phyloP scores from a whole-genome alignment of 1,140 invertebrate genomes.

The Ceratoteleas bidentatus region DNA sequence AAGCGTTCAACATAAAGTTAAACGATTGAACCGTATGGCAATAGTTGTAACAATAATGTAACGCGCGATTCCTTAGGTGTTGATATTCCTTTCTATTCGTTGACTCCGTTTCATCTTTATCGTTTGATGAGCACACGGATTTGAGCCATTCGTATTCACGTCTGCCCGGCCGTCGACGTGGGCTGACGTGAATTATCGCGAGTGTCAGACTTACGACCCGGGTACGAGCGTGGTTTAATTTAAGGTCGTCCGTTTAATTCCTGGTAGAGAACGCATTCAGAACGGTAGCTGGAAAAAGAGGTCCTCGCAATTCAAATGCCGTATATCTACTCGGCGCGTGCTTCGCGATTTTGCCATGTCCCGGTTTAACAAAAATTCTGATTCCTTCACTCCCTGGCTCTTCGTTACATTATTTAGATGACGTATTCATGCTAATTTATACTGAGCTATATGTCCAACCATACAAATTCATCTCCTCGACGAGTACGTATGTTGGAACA shows the following conservation, averaged over 20 bases:
- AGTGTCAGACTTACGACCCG: constrained; percentile 74
- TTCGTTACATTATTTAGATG: constrained; percentile 12
- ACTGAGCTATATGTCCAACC: not conserved
- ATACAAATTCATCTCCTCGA: not conserved
- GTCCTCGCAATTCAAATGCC: constrained; percentile 66
- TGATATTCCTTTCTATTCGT: constrained; percentile 46
- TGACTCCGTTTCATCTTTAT: constrained; percentile 69
- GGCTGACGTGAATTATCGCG: constrained; percentile 77
- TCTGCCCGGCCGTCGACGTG: constrained; percentile 70
- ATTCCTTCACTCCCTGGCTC: constrained; percentile 27
- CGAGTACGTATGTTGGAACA: no score
- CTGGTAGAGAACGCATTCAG: constrained; percentile 74
- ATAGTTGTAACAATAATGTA: no score
- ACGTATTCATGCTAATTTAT: constrained; percentile 17
- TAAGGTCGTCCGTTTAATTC: constrained; percentile 78
- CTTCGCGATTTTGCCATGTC: constrained; percentile 60
- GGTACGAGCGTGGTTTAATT: constrained; percentile 77
- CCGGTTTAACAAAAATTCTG: constrained; percentile 50
- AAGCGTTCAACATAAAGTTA: no score
- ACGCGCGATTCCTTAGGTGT: no score
- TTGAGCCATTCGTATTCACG: constrained; percentile 76
- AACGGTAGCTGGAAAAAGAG: constrained; percentile 70
- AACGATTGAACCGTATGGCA: no score
- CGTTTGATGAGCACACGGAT: constrained; percentile 74
- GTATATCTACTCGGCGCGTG: constrained; percentile 65